These are phyloP conservation scores for Brenthis hecate DNA, from an alignment of 2,888 invertebrate species.

Conservation along the genomic window DNA sequence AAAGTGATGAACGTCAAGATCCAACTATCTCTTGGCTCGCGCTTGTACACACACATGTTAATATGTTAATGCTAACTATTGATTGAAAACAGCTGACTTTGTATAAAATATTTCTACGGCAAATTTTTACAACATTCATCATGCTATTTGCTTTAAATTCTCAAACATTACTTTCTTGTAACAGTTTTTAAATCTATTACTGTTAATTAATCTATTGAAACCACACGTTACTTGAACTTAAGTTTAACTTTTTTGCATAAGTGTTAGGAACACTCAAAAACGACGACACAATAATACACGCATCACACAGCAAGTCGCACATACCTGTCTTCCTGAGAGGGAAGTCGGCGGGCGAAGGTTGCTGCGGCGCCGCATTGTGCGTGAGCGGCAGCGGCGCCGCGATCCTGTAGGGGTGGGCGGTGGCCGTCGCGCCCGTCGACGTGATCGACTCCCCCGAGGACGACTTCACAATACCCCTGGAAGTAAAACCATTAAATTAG, in stretches of 20 bases:
- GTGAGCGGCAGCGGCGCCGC: constrained; percentile 81
- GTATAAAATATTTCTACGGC: not conserved
- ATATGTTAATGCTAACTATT: constrained; percentile 16
- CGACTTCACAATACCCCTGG: constrained; percentile 85
- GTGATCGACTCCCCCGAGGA: constrained; percentile 85
- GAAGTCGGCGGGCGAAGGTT: constrained; percentile 85
- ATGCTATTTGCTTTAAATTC: constrained; percentile 3
- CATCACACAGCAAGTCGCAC: constrained; percentile 40
- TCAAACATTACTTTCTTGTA: not conserved
- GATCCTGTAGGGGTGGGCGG: constrained; percentile 87
- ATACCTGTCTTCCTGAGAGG: constrained; percentile 97
- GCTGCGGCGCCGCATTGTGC: constrained; percentile 63
- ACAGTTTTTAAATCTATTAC: not conserved
- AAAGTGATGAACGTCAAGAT: not conserved
- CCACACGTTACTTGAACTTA: not conserved
- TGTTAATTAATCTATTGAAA: not conserved
- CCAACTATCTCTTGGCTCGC: constrained; percentile 7
- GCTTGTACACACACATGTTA: constrained; percentile 10
- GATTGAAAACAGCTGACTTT: not conserved
- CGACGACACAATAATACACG: constrained; percentile 8
- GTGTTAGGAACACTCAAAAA: constrained; percentile 17
- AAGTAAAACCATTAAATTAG: not conserved
- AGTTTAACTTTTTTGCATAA: not conserved
- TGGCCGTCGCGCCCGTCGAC: constrained; percentile 78
- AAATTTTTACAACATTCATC: constrained; percentile 5